These are phyloP conservation scores for Copidosoma floridanum DNA, from an alignment of 1,140 invertebrate genomes.

Conservation along the genomic window DNA sequence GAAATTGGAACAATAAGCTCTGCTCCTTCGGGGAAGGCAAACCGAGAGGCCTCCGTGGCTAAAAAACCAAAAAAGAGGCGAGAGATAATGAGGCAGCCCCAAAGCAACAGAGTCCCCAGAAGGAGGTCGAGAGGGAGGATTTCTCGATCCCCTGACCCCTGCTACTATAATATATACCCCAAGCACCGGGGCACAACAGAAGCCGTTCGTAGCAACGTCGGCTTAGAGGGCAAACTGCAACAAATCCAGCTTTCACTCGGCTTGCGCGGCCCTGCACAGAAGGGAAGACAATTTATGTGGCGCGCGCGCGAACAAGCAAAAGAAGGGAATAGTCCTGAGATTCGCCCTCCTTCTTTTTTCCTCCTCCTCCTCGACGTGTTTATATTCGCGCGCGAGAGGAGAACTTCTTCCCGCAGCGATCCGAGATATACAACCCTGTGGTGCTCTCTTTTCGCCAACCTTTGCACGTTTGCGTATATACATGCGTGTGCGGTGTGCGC, in stretches of 20 bases:
- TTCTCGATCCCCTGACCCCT: no score
- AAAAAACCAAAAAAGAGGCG: background rate
- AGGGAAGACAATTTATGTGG: slow-evolving; percentile 57
- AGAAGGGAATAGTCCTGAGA: background rate
- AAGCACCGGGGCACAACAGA: no score
- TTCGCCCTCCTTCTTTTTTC: no score
- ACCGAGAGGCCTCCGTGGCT: background rate
- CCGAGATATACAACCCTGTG: no score
- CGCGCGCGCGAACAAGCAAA: no score
- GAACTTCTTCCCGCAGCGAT: background rate
- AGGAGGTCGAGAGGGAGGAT: slow-evolving; percentile 21
- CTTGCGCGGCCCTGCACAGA: slow-evolving; percentile 35
- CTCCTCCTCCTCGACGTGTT: background rate
- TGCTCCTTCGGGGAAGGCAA: no score
- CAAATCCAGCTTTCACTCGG: slow-evolving; percentile 57
- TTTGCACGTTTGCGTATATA: background rate
- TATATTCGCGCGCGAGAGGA: slow-evolving; percentile 10
- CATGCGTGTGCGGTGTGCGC: no score
- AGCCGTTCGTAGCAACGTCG: no score
- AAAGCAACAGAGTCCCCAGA: background rate
- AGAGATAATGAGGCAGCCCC: background rate
- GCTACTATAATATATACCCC: no score
- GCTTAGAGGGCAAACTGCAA: slow-evolving; percentile 55
- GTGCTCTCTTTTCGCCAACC: background rate
- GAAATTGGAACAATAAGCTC: no score